Evolutionary conservation across 2,797 vertebrate species (phyloP).

Genomic region (Rhynchotus rufescens): DNA sequence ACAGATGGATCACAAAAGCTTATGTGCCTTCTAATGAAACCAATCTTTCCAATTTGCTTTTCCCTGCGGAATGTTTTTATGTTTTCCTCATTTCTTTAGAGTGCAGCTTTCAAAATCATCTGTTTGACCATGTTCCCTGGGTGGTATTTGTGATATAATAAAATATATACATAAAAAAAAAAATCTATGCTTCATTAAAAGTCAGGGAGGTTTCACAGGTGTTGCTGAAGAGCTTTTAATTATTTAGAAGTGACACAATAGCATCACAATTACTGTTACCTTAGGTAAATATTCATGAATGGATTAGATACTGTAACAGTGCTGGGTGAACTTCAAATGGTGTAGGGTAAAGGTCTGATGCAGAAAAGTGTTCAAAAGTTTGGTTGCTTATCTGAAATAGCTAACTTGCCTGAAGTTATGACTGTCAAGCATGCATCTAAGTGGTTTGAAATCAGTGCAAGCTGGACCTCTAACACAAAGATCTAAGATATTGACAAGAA

Average conservation of each 20-base stretch:
- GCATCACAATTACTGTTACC: constrained; percentile 1
- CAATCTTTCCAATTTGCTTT: constrained; percentile 73
- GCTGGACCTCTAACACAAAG: neutral
- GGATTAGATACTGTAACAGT: neutral
- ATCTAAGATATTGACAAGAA: neutral
- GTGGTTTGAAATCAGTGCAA: neutral
- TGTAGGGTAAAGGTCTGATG: neutral
- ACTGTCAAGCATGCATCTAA: neutral
- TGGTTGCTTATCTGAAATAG: neutral
- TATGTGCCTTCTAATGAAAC: constrained; percentile 69
- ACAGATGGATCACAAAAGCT: constrained; percentile 72
- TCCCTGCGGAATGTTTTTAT: constrained; percentile 61
- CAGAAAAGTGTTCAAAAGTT: neutral
- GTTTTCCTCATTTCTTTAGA: constrained; percentile 45
- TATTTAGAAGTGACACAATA: constrained; percentile 47
- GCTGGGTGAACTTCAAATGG: neutral
- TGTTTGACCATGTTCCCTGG: constrained; percentile 60
- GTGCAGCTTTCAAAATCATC: constrained; percentile 63
- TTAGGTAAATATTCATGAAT: constrained; percentile 64
- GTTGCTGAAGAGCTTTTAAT: constrained; percentile 42
- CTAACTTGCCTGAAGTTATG: neutral
- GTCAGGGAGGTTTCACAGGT: constrained; percentile 50
- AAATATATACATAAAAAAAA: constrained; percentile 65
- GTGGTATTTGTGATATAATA: constrained; percentile 54
- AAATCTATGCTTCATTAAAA: constrained; percentile 47